phyloP scores from a whole-genome alignment of 2,797 vertebrate genomes.

The Enteromius unitaeniatus region DNA sequence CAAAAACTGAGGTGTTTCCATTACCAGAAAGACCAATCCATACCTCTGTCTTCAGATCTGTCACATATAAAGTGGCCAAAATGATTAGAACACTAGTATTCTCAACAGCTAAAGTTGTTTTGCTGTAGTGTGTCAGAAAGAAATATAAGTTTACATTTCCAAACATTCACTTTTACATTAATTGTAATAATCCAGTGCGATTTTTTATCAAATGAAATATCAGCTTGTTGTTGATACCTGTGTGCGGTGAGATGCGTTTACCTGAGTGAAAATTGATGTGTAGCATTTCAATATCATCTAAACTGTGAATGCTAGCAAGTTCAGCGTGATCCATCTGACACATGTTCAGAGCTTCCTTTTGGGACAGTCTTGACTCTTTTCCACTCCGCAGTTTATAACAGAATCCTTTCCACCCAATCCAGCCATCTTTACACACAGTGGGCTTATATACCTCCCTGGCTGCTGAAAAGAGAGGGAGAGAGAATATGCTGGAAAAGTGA shows the following conservation, averaged over 20 bases:
- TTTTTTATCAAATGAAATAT: neutral
- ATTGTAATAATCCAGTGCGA: too few relatives aligned
- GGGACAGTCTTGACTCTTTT: conserved; percentile 66
- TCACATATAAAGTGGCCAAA: neutral
- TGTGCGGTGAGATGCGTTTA: neutral
- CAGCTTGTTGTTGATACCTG: neutral
- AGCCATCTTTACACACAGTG: conserved; percentile 80
- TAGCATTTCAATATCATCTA: conserved; percentile 87
- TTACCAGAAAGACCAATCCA: conserved; percentile 87
- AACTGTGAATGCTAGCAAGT: conserved; percentile 88
- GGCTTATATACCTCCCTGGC: conserved; percentile 79
- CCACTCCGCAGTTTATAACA: conserved; percentile 81
- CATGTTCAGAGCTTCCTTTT: conserved; percentile 68
- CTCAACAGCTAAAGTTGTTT: too few relatives aligned
- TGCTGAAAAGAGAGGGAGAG: conserved; percentile 60
- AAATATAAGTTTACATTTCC: too few relatives aligned
- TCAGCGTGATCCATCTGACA: conserved; percentile 73
- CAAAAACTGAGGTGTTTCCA: conserved; percentile 76
- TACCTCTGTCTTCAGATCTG: conserved; percentile 74
- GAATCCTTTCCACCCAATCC: conserved; percentile 86
- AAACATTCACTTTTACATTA: too few relatives aligned
- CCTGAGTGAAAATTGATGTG: conserved; percentile 61
- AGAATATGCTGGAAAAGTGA: neutral
- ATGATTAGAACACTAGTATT: too few relatives aligned
- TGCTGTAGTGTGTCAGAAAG: too few relatives aligned